A percentile compares a stretch with the other conserved stretches of the same genome.
phyloP scores from a whole-genome alignment of 2,113 vertebrate species.

The Willisornis vidua region DNA sequence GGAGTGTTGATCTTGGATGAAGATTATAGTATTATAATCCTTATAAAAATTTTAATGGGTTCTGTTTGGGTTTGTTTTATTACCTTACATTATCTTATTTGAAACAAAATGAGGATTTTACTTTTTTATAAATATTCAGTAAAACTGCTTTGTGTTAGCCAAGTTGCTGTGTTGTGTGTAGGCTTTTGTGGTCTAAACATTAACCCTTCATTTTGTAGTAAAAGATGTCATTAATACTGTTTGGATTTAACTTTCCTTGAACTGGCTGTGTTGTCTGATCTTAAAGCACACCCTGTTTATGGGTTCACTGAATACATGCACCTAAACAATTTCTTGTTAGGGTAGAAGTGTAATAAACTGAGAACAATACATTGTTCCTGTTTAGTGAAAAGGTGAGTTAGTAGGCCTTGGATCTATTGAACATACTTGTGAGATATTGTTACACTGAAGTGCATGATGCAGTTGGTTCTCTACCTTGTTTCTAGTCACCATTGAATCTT shows the following conservation, averaged over 20 bases:
- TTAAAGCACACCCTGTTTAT: neutral
- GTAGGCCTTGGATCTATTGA: neutral
- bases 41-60: neutral
- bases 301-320: neutral
- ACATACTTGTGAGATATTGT: neutral
- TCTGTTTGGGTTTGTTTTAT: neutral
- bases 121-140: neutral
- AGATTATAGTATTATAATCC: neutral
- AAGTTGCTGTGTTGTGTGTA: neutral
- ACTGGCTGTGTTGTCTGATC: neutral
- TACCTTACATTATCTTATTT: neutral
- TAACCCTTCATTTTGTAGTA: neutral
- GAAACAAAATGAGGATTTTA: neutral
- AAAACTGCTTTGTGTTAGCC: neutral
- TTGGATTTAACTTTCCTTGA: neutral
- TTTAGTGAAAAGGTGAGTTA: neutral
- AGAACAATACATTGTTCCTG: neutral
- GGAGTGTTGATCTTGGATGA: neutral
- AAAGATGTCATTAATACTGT: neutral
- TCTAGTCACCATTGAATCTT: neutral
- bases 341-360: neutral
- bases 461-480: neutral
- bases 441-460: neutral
- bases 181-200: neutral
- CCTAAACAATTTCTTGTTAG: neutral